These are phyloP conservation scores for Myiothlypis coronata DNA, from an alignment of 2,797 vertebrate genomes.

Conservation along the genomic window DNA sequence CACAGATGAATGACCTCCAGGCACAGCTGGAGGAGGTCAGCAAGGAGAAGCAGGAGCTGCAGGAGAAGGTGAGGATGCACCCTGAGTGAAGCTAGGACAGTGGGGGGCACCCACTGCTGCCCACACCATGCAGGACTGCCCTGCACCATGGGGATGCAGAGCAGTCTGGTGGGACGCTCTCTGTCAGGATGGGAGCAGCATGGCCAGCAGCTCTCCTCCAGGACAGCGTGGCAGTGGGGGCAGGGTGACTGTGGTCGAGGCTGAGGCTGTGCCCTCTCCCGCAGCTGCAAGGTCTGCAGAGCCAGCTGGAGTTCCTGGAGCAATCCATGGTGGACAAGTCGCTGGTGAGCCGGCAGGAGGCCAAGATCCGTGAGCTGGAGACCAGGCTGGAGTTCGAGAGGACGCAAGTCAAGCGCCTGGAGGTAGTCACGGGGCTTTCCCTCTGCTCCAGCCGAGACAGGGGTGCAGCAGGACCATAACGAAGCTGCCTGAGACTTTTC, in stretches of 20 bases:
- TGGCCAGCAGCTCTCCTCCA: background rate
- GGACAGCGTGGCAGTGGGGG: fast-evolving
- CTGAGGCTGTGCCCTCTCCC: background rate
- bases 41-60: constrained; percentile 94
- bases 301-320: constrained; percentile 94
- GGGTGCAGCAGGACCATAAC: background rate
- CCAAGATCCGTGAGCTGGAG: constrained; percentile 94
- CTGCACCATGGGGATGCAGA: fast-evolving
- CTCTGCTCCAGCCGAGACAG: fast-evolving
- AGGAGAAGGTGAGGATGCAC: constrained; percentile 85
- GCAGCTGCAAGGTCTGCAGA: constrained; percentile 92
- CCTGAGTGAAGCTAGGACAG: fast-evolving
- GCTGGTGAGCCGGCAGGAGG: constrained; percentile 91
- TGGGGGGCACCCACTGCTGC: fast-evolving
- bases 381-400: constrained; percentile 95
- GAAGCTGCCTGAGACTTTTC: background rate
- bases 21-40: constrained; percentile 89
- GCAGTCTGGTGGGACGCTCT: background rate
- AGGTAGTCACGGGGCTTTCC: constrained; percentile 76
- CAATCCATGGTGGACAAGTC: constrained; percentile 98
- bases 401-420: constrained; percentile 94
- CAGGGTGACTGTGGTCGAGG: background rate
- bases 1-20: constrained; percentile 94
- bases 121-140: fast-evolving
- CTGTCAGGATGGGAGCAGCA: fast-evolving